Conservation (phyloP, 2,797 vertebrate species). For the Enteromius anoplus region DNA sequence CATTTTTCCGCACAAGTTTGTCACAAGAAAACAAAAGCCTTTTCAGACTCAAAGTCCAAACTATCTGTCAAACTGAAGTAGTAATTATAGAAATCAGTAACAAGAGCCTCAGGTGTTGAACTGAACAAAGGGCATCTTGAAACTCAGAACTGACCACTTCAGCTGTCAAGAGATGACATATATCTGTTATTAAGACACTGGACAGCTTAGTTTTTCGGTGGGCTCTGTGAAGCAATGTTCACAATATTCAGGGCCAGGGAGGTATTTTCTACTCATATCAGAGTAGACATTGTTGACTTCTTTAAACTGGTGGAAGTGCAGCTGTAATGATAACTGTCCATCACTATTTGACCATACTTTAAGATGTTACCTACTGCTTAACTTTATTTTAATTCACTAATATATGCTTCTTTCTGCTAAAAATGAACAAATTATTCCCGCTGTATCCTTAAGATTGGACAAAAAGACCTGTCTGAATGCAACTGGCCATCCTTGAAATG, state of each 20-base stretch:
- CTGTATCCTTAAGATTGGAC: slow-evolving; percentile 23
- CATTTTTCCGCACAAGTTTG: not conserved
- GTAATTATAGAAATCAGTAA: not conserved
- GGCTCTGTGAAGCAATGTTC: not conserved
- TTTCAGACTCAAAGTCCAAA: slow-evolving; percentile 12
- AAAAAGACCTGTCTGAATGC: slow-evolving; percentile 67
- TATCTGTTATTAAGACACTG: slow-evolving; percentile 17
- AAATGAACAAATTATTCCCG: slow-evolving; percentile 4
- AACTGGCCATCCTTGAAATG: slow-evolving; percentile 65
- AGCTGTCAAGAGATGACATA: slow-evolving; percentile 24
- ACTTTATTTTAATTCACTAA: not conserved
- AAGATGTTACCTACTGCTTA: not conserved
- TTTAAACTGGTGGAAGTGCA: too few species aligned
- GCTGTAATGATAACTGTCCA: not conserved
- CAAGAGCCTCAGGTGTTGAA: slow-evolving; percentile 12
- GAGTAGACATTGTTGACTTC: not conserved
- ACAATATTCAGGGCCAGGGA: not conserved
- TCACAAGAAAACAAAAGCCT: slow-evolving; percentile 12
- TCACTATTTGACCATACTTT: not conserved
- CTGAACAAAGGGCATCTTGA: slow-evolving; percentile 20
- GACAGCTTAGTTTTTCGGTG: not conserved
- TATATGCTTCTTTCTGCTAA: slow-evolving; percentile 10
- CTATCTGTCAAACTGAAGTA: slow-evolving; percentile 6
- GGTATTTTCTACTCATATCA: not conserved
- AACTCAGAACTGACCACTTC: not conserved